Percentiles rank a stretch among this genome's conserved stretches.
Evolutionary conservation across 2,113 vertebrate genomes (phyloP).

Genomic region (Sapayoa aenigma): DNA sequence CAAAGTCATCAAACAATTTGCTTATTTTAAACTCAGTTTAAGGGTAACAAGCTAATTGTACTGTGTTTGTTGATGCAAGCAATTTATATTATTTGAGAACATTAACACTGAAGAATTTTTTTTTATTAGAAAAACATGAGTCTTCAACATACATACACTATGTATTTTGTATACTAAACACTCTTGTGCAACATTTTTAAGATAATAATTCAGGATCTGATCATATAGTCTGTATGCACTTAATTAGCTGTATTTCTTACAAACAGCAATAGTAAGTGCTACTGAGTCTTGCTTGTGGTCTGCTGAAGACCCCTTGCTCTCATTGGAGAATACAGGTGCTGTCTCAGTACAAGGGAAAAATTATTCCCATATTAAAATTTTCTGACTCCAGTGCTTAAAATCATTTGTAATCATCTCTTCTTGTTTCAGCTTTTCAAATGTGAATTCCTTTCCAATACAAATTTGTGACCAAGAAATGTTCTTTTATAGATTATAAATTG

Average conservation of each 20-base stretch:
- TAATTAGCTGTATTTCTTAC: background rate
- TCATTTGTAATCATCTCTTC: background rate
- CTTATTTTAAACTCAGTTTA: slow-evolving; percentile 79
- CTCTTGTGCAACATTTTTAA: background rate
- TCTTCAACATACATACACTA: background rate
- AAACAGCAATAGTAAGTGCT: background rate
- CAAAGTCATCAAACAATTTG: slow-evolving; percentile 81
- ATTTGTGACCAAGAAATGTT: background rate
- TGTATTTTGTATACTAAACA: background rate
- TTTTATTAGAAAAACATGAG: background rate
- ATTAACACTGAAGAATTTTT: slow-evolving; percentile 25
- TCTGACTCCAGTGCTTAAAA: background rate
- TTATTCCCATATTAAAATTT: background rate
- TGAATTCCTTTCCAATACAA: slow-evolving; percentile 13
- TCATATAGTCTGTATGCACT: background rate
- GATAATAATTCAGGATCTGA: background rate
- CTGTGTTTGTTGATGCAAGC: slow-evolving; percentile 60
- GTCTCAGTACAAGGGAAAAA: background rate
- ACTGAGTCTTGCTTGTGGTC: background rate
- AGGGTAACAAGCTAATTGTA: slow-evolving; percentile 78
- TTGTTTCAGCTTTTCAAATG: background rate
- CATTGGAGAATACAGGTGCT: background rate
- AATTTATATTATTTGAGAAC: slow-evolving; percentile 57
- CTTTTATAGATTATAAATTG: slow-evolving; percentile 13
- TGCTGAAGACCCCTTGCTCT: background rate